Evolutionary conservation across 1,140 invertebrate genomes (phyloP).

Genomic region (Penaeus vannamei): DNA sequence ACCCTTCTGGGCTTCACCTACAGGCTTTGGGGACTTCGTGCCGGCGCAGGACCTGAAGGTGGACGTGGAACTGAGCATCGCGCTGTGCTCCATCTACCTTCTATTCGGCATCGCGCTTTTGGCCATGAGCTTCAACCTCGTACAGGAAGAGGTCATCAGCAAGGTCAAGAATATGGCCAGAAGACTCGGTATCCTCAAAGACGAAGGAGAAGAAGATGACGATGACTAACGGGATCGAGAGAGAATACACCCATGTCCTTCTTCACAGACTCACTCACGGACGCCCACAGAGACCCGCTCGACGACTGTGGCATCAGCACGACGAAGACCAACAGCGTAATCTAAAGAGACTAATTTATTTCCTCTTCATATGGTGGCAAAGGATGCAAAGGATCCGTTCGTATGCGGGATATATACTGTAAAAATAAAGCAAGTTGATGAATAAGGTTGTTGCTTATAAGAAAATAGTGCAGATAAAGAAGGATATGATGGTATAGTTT

Average conservation of each 20-base stretch:
- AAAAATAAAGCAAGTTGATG: slow-evolving; percentile 4
- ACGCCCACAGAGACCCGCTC: no score
- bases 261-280: no score
- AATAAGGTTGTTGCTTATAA: not conserved
- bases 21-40: slow-evolving; percentile 91
- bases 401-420: not conserved
- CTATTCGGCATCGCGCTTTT: slow-evolving; percentile 96
- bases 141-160: slow-evolving; percentile 91
- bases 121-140: slow-evolving; percentile 99
- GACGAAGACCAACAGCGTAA: no score
- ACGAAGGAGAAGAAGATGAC: slow-evolving; percentile 76
- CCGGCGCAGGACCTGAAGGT: slow-evolving; percentile 84
- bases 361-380: no score
- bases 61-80: slow-evolving; percentile 78
- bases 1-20: slow-evolving; percentile 68
- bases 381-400: no score
- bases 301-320: no score
- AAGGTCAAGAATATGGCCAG: slow-evolving; percentile 88
- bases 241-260: no score
- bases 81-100: slow-evolving; percentile 92
- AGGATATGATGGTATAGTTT: no score
- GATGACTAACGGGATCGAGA: slow-evolving; percentile 16
- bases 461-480: no score
- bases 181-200: slow-evolving; percentile 87
- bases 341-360: no score